Base-by-base conservation (phyloP, 1,140 invertebrate species). In the Apolygus lucorum region DNA sequence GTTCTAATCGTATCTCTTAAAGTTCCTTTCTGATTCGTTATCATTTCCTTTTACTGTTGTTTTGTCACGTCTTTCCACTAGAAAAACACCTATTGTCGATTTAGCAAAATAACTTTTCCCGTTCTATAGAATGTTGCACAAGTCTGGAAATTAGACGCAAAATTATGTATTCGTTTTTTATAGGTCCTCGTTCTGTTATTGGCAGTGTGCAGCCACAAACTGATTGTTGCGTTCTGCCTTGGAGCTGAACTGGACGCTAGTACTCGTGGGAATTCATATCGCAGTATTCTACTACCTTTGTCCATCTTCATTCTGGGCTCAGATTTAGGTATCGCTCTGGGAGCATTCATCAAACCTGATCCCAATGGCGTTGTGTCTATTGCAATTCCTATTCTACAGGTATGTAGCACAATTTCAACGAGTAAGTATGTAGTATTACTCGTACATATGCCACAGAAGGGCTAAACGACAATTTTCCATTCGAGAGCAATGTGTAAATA, bases 201-300 rank as follows among this genome's bases (percentile, higher is more conserved):
- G 2, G 90, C 88, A 2, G 84, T 90, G 2, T 83, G 85, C 0
- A 86, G 87, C 8, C 90, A 92, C 78, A 91, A 92, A 77, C 83
- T 88, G 67, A 86, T 92, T 2, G 88, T 93, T 65, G 86, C 86
- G 13, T 90, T 91, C 77, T 90, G 88, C 74, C 80, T 91, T 27
- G 90, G 90, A 2, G 80, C 89, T 1, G 88, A 90, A 78, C 77
- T 90, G 64, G 81, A 84, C 21, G 82, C 82, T 1, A 81, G 79
- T 70, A 65, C 68, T 8, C 17, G 28, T 24, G 11, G 29, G 17
- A 42, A 29, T n/a, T 49, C 54, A 11, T n/a, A n/a, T n/a, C 27
- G 34, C 4, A 74, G 79, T 0, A 82, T 88, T 71, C 78, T 88
- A 14, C 70, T 83, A 8, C 83, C 84, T 28, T 84, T 90, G 71